Evolutionary conservation across 2,888 invertebrate species (phyloP).

Genomic region (Cyaniris semiargus): DNA sequence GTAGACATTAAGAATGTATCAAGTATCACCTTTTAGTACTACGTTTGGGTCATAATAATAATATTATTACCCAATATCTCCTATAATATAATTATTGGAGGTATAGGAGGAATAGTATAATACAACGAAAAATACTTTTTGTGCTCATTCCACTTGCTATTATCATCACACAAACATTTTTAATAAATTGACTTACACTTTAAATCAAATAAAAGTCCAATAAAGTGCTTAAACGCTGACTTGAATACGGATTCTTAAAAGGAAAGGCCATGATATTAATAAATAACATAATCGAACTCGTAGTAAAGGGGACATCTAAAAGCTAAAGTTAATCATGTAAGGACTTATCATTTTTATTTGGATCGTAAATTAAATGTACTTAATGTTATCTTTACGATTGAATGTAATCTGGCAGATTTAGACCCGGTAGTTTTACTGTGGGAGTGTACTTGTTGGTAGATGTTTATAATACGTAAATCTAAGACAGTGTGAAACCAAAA

Average conservation of each 20-base stretch:
- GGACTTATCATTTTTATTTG: constrained; percentile 35
- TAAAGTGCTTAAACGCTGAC: neutral
- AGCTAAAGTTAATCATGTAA: constrained; percentile 23
- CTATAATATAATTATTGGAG: too few species aligned
- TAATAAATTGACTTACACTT: neutral
- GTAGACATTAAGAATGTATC: neutral
- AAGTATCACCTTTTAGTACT: neutral
- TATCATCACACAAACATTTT: neutral
- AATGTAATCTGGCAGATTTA: constrained; percentile 7
- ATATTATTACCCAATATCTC: too few species aligned
- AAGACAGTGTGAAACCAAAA: too few species aligned
- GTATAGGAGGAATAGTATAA: too few species aligned
- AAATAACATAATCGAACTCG: constrained; percentile 3
- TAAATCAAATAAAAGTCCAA: neutral
- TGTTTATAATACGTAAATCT: neutral
- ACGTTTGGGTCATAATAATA: neutral
- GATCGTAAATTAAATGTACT: constrained; percentile 22
- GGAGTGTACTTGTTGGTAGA: neutral
- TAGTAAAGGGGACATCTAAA: constrained; percentile 6
- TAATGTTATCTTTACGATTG: constrained; percentile 25
- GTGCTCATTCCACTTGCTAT: too few species aligned
- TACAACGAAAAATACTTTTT: too few species aligned
- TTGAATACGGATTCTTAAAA: neutral
- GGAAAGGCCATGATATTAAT: neutral
- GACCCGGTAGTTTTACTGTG: constrained; percentile 17